Evolutionary conservation across 1,140 invertebrate species (phyloP).

Genomic region (Limonius californicus): DNA sequence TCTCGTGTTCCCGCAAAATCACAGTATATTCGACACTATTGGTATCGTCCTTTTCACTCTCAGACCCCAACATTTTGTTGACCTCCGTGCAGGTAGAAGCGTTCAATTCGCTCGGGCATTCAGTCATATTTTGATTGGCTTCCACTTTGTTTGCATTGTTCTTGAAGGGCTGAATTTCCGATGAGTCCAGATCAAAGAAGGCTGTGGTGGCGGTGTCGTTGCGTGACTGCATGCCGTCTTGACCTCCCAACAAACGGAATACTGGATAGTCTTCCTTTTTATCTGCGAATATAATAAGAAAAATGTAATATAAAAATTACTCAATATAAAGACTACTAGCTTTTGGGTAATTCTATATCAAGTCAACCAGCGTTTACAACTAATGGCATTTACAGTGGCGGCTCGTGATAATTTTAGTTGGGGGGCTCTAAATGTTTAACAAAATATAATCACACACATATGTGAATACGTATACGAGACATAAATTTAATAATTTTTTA

Average conservation of each 20-base stretch:
- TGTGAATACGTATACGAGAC: no score
- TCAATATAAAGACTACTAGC: no score
- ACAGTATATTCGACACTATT: slow-evolving; percentile 37
- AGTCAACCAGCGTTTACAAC: no score
- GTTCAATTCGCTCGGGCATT: slow-evolving; percentile 33
- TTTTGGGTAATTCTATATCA: no score
- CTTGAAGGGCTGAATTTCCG: slow-evolving; percentile 28
- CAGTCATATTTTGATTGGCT: slow-evolving; percentile 38
- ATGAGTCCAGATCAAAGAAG: slow-evolving; percentile 27
- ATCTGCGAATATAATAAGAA: not conserved
- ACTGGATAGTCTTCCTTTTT: slow-evolving; percentile 12
- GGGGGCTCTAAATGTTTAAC: no score
- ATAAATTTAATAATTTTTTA: no score
- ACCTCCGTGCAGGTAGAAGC: slow-evolving; percentile 37
- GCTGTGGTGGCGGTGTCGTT: slow-evolving; percentile 20
- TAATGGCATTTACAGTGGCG: no score
- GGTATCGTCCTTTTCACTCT: slow-evolving; percentile 21
- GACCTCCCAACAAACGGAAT: slow-evolving; percentile 15
- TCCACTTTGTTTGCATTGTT: slow-evolving; percentile 33
- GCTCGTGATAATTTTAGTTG: no score
- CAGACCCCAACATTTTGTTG: slow-evolving; percentile 38
- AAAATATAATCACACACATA: no score
- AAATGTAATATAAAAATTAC: no score
- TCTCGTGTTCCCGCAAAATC: slow-evolving; percentile 64
- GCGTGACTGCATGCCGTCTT: slow-evolving; percentile 4